Base-by-base conservation (phyloP, 2,888 invertebrate species). In the Dione juno region DNA sequence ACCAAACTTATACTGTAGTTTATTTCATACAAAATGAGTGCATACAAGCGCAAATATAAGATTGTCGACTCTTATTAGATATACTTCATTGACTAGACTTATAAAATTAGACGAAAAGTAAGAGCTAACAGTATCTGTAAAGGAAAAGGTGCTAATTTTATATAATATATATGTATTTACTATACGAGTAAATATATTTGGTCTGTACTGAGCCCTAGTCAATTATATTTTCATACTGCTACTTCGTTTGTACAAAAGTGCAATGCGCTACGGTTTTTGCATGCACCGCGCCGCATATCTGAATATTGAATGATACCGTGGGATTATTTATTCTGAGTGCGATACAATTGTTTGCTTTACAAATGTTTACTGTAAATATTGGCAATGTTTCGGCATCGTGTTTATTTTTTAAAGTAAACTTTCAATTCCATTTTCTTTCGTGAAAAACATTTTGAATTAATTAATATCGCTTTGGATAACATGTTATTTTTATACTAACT, bases 281-380 rank as follows among this genome's bases (percentile, higher is more conserved):
- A 52, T 41, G 53, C 83, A 81, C 83, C 81, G 73, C 74, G 76
- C 59, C 78, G 84, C 80, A 83, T 80, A 72, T 81, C 78, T 75
- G 69, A 72, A 75, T 79, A 78, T 79, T 79, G 76, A 82, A 82
- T 83, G 80, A 83, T 81, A 76, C 72, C 73, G 66, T 75, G 65
- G 72, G 72, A 71, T 69, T 77, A 75, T 71, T 74, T 74, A 78
- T 80, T 77, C 75, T 70, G 65, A 67, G 68, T 66, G 53, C 75
- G 74, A 75, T 75, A 77, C 64, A 74, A 72, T 77, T 80, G 79
- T 79, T 78, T 77, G 73, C 74, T 75, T 79, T 77, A 75, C 71
- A 75, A 75, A 72, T 76, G 74, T 72, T 75, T 74, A 74, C 74
- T 64, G 68, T 72, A 66, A 74, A 74, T 72, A 74, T 74, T 74